A percentile compares a stretch with the other conserved stretches of the same genome.
These are phyloP conservation scores for Megastigmus dorsalis DNA, from an alignment of 2,888 invertebrate genomes.

Conservation along the genomic window DNA sequence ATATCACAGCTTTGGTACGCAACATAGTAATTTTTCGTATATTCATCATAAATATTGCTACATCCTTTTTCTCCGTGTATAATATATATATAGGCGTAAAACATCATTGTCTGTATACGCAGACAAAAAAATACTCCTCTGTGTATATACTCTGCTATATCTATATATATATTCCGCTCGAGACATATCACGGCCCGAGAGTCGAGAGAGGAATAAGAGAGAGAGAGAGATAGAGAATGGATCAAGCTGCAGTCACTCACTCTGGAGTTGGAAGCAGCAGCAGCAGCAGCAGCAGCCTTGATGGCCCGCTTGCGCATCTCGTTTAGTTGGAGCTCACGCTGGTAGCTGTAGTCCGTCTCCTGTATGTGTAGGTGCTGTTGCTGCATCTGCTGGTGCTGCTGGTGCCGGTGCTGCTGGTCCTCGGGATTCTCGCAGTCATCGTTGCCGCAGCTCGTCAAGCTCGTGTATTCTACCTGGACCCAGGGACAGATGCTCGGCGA, in stretches of 20 bases:
- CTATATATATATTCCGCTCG: too few relatives aligned
- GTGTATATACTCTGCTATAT: too few relatives aligned
- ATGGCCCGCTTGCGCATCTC: slow-evolving; percentile 61
- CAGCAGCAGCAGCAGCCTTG: too few relatives aligned
- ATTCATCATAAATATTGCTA: too few relatives aligned
- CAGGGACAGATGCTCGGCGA: slow-evolving; percentile 70
- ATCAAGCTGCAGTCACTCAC: slow-evolving; percentile 8
- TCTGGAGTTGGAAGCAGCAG: slow-evolving; percentile 14
- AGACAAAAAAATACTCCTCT: too few relatives aligned
- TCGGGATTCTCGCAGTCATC: background rate
- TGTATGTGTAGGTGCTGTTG: slow-evolving; percentile 54
- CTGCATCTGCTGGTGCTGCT: slow-evolving; percentile 53
- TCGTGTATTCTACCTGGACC: slow-evolving; percentile 71
- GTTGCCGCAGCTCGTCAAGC: slow-evolving; percentile 15
- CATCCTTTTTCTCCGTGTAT: too few relatives aligned
- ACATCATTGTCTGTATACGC: too few relatives aligned
- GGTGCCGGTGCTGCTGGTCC: background rate
- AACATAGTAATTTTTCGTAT: too few relatives aligned
- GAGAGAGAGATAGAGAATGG: background rate
- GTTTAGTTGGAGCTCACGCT: slow-evolving; percentile 69
- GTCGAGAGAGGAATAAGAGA: background rate
- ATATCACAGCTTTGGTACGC: too few relatives aligned
- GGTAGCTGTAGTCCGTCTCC: slow-evolving; percentile 68
- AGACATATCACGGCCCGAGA: too few relatives aligned
- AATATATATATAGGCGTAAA: too few relatives aligned